These are phyloP conservation scores for Diploscapter pachys DNA, from an alignment of 1,140 invertebrate species.

Conservation along the genomic window DNA sequence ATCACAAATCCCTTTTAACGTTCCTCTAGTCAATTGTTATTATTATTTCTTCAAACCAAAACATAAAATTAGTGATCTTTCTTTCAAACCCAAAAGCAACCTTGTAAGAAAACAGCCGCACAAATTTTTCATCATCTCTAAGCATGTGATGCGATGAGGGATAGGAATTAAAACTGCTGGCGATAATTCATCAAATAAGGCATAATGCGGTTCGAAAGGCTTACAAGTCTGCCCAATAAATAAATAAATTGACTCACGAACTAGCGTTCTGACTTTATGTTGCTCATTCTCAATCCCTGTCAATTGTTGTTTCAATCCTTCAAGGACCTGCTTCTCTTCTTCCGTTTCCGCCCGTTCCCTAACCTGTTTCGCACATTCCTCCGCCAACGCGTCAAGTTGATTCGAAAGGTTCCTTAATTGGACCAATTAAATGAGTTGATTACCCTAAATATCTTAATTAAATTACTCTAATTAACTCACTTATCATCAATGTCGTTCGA, in stretches of 20 bases:
- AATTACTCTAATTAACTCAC: background rate
- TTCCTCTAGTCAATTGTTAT: too few relatives aligned
- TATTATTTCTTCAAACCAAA: too few relatives aligned
- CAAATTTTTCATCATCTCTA: too few relatives aligned
- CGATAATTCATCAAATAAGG: too few relatives aligned
- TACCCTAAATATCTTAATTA: background rate
- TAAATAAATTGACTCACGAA: slow-evolving; percentile 1
- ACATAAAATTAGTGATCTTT: too few relatives aligned
- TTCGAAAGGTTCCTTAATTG: background rate
- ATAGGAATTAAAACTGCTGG: too few relatives aligned
- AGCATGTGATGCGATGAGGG: too few relatives aligned
- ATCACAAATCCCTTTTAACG: too few relatives aligned
- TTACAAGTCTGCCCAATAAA: background rate
- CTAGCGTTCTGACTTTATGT: slow-evolving; percentile 15
- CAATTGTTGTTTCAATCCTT: slow-evolving; percentile 7
- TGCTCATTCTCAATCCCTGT: background rate
- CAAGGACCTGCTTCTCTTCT: background rate
- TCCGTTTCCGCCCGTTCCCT: background rate
- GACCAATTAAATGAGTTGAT: background rate
- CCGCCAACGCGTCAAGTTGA: slow-evolving; percentile 5
- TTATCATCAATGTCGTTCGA: slow-evolving; percentile 17
- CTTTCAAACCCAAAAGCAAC: too few relatives aligned
- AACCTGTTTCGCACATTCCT: slow-evolving; percentile 19
- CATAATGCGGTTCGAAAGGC: too few relatives aligned
- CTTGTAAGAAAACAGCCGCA: too few relatives aligned